Base-by-base conservation (phyloP, 2,113 vertebrate species). In the Poecile atricapillus region DNA sequence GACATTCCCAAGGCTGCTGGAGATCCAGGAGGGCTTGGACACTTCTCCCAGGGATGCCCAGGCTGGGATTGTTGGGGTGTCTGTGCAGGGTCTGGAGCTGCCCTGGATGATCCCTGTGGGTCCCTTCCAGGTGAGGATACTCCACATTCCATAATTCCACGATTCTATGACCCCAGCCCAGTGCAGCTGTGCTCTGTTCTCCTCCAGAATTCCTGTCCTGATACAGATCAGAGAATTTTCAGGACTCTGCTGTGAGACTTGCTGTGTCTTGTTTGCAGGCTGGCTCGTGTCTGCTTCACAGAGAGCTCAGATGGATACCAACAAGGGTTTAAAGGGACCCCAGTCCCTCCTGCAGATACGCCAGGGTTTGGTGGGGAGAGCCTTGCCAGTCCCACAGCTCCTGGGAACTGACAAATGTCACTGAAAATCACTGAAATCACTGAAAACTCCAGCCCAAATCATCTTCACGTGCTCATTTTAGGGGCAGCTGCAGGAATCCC, bases 181-280 rank as follows among this genome's bases (percentile, higher is more conserved):
- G 22, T 3, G 10, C 28, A 53, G 49, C 75, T 68, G 49, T 52
- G 64, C 64, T 58, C 82, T 52, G 53, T 24, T 39, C 27, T 35
- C 27, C 62, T 44, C 27, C 7, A 4, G 3, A 49, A 82, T 56
- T 77, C 77, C 92, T 50, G 2, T 33, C 76, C 76, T 4, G 53
- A 80, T 71, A 78, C 3, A 21, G 94, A 89, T 96, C 84, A 39
- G 83, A 87, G 81, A 4, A 59, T 82, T 93, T 84, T 87, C 37
- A 79, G 75, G 89, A n/a, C 86, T 93, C 92, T 93, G 84, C 78
- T 56, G 19, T 20, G n/a, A 87, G 83, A 21, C 97, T 92, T 97
- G 97, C 93, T 58, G 17, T 2, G 1, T 97, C 97, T 96, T 95
- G 97, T 94, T 86, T 41, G 46, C 87, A 86, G 20, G 15, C 93